Percentiles rank a stretch among this genome's conserved stretches.
Evolutionary conservation across 1,140 invertebrate genomes (phyloP).

Genomic region (Drosophila littoralis): DNA sequence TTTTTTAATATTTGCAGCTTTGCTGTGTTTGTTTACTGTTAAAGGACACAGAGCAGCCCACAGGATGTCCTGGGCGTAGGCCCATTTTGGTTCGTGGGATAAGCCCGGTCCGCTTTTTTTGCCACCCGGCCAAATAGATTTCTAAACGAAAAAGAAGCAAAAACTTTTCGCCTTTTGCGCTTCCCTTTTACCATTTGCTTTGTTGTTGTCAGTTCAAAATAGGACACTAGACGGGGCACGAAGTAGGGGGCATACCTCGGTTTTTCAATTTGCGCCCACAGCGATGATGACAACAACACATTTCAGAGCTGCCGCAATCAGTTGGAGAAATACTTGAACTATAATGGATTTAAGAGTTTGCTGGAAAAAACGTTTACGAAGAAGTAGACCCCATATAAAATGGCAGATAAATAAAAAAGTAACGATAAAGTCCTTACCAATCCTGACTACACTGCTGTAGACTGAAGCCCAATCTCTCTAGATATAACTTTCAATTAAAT

Average conservation of each 20-base stretch:
- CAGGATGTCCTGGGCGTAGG: constrained; percentile 45
- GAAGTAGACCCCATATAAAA: too few relatives aligned
- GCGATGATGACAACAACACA: constrained; percentile 14
- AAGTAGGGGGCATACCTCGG: neutral
- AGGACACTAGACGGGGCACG: neutral
- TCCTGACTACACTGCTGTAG: too few relatives aligned
- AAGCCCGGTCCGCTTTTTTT: constrained; percentile 33
- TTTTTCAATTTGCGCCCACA: constrained; percentile 45
- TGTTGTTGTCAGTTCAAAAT: constrained; percentile 37
- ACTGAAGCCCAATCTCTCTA: too few relatives aligned
- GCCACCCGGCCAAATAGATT: constrained; percentile 40
- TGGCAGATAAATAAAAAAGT: too few relatives aligned
- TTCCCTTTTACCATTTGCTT: constrained; percentile 37
- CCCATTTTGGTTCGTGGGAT: constrained; percentile 41
- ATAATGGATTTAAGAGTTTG: constrained; percentile 35
- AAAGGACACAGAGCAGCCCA: constrained; percentile 44
- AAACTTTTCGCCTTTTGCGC: constrained; percentile 44
- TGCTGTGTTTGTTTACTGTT: constrained; percentile 58
- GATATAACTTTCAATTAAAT: too few relatives aligned
- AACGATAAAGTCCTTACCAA: too few relatives aligned
- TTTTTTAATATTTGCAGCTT: constrained; percentile 58
- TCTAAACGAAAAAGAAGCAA: constrained; percentile 25
- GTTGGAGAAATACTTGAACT: constrained; percentile 34
- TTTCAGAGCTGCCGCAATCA: constrained; percentile 29
- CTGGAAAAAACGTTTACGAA: neutral